Base-by-base conservation (phyloP, 2,797 vertebrate species). In the Microctenopoma lineatum region DNA sequence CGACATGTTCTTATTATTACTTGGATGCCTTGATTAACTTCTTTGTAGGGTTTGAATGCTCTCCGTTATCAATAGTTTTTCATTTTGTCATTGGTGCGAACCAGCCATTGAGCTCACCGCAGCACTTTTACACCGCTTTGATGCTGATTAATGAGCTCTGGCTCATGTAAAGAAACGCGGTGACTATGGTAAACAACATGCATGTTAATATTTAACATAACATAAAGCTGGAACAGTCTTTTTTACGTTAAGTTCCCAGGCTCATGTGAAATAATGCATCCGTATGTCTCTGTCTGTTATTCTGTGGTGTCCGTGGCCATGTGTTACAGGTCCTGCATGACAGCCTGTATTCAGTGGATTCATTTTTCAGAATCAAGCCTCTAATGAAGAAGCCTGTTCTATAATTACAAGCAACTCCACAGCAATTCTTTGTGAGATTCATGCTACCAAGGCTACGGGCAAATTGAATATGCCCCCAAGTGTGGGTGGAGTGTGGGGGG, bases 351-450 rank as follows among this genome's bases (percentile, higher is more conserved):
- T 21, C 21, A 73, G 75, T 45, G 65, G 61, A 75, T 85, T 90
- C 80, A 73, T 89, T 89, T 89, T 84, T 59, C 82, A 87, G 84
- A 93, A 91, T 91, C 89, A 89, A 93, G 89, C 89, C 83, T 89
- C 73, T 68, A 87, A 92, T 83, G 86, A 89, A 90, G 90, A 90
- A 75, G 84, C 81, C 88, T 83, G 77, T 75, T 83, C 81, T 84
- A 75, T 94, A 93, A 94, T 94, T 94, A 94, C 82, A 88, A 88
- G 70, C 89, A 79, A 83, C 77, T 78, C 79, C 81, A 59, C 78
- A 80, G 77, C 83, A 77, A 76, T 79, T 87, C 82, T 84, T 88
- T 86, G 88, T 85, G 88, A 89, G 87, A 88, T 81, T 85, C 73
- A 78, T 58, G 90, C 93, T 87, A 73, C 91, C 87, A 69, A 56